phyloP scores from a whole-genome alignment of 2,797 vertebrate genomes.

The Phataginus tetradactyla region DNA sequence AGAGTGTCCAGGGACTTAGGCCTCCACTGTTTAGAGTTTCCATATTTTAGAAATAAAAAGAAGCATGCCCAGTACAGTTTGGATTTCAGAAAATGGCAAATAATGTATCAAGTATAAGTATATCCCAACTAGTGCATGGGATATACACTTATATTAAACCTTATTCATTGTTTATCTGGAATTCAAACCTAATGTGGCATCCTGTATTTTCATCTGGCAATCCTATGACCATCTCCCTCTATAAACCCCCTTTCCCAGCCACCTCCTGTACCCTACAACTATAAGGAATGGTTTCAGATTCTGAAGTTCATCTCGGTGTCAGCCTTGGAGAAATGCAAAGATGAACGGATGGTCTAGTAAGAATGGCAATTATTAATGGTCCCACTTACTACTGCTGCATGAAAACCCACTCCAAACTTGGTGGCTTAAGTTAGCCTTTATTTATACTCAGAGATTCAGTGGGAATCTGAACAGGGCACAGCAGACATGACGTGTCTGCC shows the following conservation, averaged over 20 bases:
- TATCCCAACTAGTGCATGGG: neutral
- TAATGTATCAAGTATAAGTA: neutral
- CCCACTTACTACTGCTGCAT: neutral
- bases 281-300: neutral
- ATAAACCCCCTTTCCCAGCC: neutral
- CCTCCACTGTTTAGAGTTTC: neutral
- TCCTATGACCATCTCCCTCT: rapidly evolving
- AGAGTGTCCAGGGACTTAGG: too few relatives aligned
- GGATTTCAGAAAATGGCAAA: neutral
- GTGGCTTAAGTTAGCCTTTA: neutral
- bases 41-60: neutral
- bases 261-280: neutral
- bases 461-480: neutral
- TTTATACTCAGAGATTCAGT: rapidly evolving
- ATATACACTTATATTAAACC: neutral
- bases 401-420: neutral
- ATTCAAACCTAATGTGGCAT: neutral
- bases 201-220: neutral
- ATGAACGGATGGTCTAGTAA: rapidly evolving
- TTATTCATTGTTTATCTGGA: neutral
- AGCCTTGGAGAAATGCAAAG: neutral
- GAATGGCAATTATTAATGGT: neutral
- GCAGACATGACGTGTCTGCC: neutral
- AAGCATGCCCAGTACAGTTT: neutral
- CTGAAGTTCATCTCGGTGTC: neutral